Evolutionary conservation across 2,113 vertebrate genomes (phyloP).

Genomic region (Vidua macroura): DNA sequence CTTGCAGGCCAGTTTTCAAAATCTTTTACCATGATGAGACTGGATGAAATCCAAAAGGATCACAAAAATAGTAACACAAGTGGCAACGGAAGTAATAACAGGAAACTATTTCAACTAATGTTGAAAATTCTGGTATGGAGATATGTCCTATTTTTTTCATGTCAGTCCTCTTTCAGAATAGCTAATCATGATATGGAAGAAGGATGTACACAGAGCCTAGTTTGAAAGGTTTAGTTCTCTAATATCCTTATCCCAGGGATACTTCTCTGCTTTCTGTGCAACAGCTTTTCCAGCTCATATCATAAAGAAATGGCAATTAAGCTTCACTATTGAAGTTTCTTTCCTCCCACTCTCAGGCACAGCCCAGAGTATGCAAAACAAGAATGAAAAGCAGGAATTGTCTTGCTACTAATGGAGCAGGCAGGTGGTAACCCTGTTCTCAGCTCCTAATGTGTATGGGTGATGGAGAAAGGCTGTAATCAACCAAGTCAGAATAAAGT

Average conservation of each 20-base stretch:
- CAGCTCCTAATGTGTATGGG: not conserved
- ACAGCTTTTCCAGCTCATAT: not conserved
- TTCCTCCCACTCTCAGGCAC: not conserved
- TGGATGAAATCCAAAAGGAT: not conserved
- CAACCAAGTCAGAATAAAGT: slow-evolving; percentile 44
- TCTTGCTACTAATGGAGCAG: not conserved
- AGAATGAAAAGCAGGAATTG: not conserved
- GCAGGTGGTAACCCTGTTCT: slow-evolving; percentile 39
- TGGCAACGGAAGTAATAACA: not conserved
- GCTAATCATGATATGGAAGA: not conserved
- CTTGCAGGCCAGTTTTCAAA: not conserved
- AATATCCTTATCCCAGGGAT: not conserved
- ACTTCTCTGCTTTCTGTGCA: not conserved
- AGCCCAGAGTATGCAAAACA: not conserved
- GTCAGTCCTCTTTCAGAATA: not conserved
- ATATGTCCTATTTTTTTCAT: not conserved
- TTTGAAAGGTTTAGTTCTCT: not conserved
- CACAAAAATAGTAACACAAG: not conserved
- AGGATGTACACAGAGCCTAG: not conserved
- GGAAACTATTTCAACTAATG: not conserved
- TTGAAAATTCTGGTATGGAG: not conserved
- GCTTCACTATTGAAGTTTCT: not conserved
- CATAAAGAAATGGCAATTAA: not conserved
- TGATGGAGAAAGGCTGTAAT: slow-evolving; percentile 38
- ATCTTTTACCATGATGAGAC: not conserved